Percentiles rank a stretch among this genome's conserved stretches.
These are phyloP conservation scores for Chrysodeixis includens DNA, from an alignment of 2,888 invertebrate genomes.

Conservation along the genomic window DNA sequence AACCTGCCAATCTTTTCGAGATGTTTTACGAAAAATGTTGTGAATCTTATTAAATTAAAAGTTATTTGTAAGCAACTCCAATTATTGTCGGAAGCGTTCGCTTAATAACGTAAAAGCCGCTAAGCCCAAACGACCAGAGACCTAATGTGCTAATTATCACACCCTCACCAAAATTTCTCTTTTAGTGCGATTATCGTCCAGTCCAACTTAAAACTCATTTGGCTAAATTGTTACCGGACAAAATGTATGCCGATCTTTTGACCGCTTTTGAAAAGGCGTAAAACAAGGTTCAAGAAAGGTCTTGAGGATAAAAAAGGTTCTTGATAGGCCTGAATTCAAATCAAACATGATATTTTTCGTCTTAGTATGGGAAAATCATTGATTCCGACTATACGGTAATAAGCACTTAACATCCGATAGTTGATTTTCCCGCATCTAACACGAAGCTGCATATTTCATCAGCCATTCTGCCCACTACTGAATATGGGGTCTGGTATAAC, in stretches of 20 bases:
- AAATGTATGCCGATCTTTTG: neutral
- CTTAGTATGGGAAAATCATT: neutral
- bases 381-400: neutral
- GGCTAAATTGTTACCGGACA: slow-evolving; percentile 6
- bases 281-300: slow-evolving; percentile 3
- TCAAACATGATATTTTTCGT: neutral
- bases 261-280: neutral
- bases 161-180: slow-evolving; percentile 6
- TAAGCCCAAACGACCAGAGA: slow-evolving; percentile 4
- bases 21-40: neutral
- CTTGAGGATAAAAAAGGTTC: neutral
- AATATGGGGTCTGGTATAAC: neutral
- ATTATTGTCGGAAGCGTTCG: slow-evolving; percentile 5
- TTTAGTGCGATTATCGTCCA: slow-evolving; percentile 7
- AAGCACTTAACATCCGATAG: neutral
- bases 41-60: neutral
- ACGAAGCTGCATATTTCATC: neutral
- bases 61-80: neutral
- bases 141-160: slow-evolving; percentile 14
- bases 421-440: neutral
- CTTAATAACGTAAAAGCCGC: neutral
- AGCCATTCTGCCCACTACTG: neutral
- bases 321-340: neutral
- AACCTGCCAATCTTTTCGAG: neutral
- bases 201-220: neutral